phyloP scores from a whole-genome alignment of 2,113 vertebrate genomes.

The Sorex fumeus region DNA sequence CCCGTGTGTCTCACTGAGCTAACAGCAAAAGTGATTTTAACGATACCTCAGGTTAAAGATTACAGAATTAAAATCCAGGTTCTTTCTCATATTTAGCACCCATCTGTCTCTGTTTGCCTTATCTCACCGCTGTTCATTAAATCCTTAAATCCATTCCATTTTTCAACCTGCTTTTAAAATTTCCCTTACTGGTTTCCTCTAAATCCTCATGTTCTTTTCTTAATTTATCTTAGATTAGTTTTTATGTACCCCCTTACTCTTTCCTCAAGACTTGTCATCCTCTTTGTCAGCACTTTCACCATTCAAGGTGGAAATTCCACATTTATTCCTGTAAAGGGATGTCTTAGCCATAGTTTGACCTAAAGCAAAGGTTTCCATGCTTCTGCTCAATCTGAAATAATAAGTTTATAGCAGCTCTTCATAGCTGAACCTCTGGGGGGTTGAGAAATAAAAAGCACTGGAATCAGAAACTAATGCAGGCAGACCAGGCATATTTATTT shows the following conservation, averaged over 20 bases:
- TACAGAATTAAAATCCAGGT: background rate
- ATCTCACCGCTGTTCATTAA: background rate
- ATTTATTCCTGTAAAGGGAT: background rate
- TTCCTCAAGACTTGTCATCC: background rate
- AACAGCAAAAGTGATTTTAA: slow-evolving; percentile 4
- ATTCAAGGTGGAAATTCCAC: background rate
- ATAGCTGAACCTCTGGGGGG: background rate
- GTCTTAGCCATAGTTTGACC: background rate
- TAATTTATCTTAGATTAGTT: background rate
- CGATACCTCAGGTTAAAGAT: background rate
- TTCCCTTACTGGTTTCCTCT: background rate
- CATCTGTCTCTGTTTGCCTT: background rate
- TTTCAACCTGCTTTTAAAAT: background rate
- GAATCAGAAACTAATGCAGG: background rate
- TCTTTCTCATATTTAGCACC: background rate
- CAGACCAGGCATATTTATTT: background rate
- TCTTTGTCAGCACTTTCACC: background rate
- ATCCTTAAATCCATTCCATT: background rate
- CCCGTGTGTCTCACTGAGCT: background rate
- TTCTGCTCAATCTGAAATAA: background rate
- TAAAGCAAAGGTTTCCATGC: background rate
- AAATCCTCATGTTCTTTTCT: background rate
- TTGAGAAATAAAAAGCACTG: background rate
- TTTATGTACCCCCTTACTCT: background rate
- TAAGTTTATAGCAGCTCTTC: background rate